A percentile compares a stretch with the other conserved stretches of the same genome.
phyloP scores from a whole-genome alignment of 2,797 vertebrate genomes.

The Mus caroli region DNA sequence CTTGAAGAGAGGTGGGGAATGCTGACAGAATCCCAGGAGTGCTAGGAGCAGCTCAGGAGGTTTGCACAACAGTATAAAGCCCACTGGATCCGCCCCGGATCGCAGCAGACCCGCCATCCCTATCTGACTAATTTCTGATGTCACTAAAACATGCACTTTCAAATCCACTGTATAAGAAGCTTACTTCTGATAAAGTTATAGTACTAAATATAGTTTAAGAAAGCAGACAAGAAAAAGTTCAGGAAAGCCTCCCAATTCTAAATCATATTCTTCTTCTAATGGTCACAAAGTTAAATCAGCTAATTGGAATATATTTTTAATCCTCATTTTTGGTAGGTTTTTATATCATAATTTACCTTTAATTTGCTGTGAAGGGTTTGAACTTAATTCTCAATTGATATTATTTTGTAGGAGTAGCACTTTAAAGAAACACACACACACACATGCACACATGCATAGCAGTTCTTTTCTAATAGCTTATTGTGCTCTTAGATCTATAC shows the following conservation, averaged over 20 bases:
- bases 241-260: slow-evolving; percentile 60
- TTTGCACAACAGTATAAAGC: neutral
- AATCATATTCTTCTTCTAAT: slow-evolving; percentile 68
- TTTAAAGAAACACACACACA: slow-evolving; percentile 58
- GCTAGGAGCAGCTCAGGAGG: slow-evolving; percentile 13
- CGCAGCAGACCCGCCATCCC: slow-evolving; percentile 11
- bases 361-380: slow-evolving; percentile 54
- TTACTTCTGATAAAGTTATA: slow-evolving; percentile 64
- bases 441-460: neutral
- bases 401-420: slow-evolving; percentile 12
- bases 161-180: slow-evolving; percentile 42
- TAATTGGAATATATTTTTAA: slow-evolving; percentile 58
- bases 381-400: slow-evolving; percentile 68
- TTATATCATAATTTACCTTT: slow-evolving; percentile 39
- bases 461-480: slow-evolving; percentile 68
- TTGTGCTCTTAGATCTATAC: slow-evolving; percentile 63
- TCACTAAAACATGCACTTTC: slow-evolving; percentile 63
- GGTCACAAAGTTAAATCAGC: slow-evolving; percentile 68
- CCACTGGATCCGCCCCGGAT: neutral
- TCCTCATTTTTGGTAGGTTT: slow-evolving; percentile 37
- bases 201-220: slow-evolving; percentile 59
- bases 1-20: slow-evolving; percentile 43
- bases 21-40: neutral
- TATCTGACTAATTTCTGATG: slow-evolving; percentile 29
- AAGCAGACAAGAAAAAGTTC: slow-evolving; percentile 64